phyloP scores from a whole-genome alignment of 2,888 invertebrate species.

The Ectemnius lituratus region DNA sequence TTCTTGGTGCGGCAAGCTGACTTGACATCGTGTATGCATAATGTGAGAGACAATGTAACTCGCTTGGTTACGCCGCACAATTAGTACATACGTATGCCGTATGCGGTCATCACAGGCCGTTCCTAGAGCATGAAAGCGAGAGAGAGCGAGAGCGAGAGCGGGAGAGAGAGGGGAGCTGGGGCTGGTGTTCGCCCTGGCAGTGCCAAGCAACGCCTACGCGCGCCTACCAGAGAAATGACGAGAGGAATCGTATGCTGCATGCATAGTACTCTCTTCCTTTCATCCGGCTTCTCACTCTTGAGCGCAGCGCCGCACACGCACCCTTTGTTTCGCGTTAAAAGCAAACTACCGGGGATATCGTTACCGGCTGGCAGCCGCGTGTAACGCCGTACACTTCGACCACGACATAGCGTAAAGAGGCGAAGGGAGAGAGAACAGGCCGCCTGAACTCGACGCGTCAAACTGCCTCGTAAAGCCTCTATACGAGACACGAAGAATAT shows the following conservation, averaged over 20 bases:
- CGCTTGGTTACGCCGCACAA: constrained; percentile 62
- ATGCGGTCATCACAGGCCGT: constrained; percentile 54
- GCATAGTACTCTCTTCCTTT: no score
- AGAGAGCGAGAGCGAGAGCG: background rate
- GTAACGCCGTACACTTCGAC: no score
- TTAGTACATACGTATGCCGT: constrained; percentile 62
- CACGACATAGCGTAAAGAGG: background rate
- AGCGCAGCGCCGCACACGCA: no score
- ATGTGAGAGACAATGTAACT: constrained; percentile 64
- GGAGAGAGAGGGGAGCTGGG: background rate
- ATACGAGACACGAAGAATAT: background rate
- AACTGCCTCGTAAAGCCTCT: background rate
- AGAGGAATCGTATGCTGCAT: no score
- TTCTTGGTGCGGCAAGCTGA: background rate
- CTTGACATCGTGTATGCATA: constrained; percentile 54
- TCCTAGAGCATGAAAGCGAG: constrained; percentile 17
- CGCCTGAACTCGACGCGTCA: no score
- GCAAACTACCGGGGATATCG: no score
- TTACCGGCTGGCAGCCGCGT: no score
- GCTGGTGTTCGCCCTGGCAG: no score
- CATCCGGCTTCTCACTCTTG: no score
- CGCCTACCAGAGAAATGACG: no score
- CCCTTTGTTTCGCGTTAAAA: no score
- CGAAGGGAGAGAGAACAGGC: background rate
- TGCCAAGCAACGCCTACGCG: no score